These are phyloP conservation scores for Porites lutea DNA, from an alignment of 64 coral and sea anemone species.

Conservation along the genomic window DNA sequence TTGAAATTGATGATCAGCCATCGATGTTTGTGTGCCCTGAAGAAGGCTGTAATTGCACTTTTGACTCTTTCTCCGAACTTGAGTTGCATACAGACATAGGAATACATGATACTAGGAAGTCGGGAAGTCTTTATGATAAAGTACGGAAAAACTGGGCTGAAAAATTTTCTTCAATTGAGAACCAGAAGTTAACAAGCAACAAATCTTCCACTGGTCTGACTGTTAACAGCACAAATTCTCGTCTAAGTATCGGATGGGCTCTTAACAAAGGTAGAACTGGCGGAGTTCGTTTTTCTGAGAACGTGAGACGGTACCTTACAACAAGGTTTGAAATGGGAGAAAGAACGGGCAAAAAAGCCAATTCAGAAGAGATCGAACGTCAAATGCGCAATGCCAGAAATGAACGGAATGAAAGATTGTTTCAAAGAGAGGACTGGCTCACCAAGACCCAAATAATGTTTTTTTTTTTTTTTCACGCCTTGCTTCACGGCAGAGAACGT, in stretches of 20 bases:
- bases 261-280: constrained; percentile 3
- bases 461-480: constrained; percentile 56
- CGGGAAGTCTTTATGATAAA: constrained; percentile 48
- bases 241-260: constrained; percentile 27
- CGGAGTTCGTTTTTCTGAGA: background rate
- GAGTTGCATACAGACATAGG: constrained; percentile 32
- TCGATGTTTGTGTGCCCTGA: constrained; percentile 17
- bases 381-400: constrained; percentile 63
- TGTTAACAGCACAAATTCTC: background rate
- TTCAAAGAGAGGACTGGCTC: constrained; percentile 53
- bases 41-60: constrained; percentile 3
- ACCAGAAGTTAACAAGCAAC: background rate
- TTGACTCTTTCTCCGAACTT: constrained; percentile 52
- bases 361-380: constrained; percentile 33
- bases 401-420: constrained; percentile 22
- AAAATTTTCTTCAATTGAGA: constrained; percentile 43
- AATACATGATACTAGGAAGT: constrained; percentile 4
- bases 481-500: constrained; percentile 32
- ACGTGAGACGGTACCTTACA: constrained; percentile 8
- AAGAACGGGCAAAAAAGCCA: constrained; percentile 31
- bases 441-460: constrained; percentile 41
- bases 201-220: background rate
- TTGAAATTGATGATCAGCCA: too few relatives aligned
- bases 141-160: constrained; percentile 55
- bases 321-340: constrained; percentile 66